Evolutionary conservation across 2,888 invertebrate genomes (phyloP), one percentile per base, ranked within the genome.

Genomic region (Lithodes maja): DNA sequence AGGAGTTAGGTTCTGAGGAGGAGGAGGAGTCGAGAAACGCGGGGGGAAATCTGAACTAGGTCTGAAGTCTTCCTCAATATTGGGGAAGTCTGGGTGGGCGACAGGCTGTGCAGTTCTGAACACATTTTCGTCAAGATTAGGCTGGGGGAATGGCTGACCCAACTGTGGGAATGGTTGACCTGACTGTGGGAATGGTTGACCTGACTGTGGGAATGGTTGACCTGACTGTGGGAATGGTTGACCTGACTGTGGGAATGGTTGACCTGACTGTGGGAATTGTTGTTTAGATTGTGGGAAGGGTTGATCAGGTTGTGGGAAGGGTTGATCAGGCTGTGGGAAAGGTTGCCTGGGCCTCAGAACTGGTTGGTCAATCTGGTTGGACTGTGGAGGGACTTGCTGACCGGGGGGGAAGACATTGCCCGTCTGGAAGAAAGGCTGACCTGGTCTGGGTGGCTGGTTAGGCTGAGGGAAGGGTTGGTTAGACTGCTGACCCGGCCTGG

Each of bases 221-320:
- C 49, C 2, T 12, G 71, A 75, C 2, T 79, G 83, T 77, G 78
- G 75, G 83, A 80, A 74, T 15, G 79, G 74, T 12, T 77, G 75
- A 12, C 9, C 61, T 50, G 85, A 52, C 55, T 78, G 50, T 2
- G 69, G 79, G 79, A 54, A 83, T n/a, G 75, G 49, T 17, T 54
- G 85, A 17, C 17, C 84, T 50, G 84, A 77, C 33, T 61, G 61
- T 52, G 68, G 78, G 68, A 53, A 53, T 54, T n/a, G 69, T 83
- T 86, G 80, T 7, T 71, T 55, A 61, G 81, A 75, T 75, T 86
- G 86, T 75, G 75, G 75, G 61, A 82, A 82, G 17, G 81, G 85
- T 2, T 74, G 80, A 17, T 12, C 49, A 17, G 61, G 71, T 12
- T 53, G 61, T 61, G 77, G 50, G 55, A 3, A 9, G 9, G 52